phyloP scores from a whole-genome alignment of 2,113 vertebrate genomes.

The Ictalurus furcatus region DNA sequence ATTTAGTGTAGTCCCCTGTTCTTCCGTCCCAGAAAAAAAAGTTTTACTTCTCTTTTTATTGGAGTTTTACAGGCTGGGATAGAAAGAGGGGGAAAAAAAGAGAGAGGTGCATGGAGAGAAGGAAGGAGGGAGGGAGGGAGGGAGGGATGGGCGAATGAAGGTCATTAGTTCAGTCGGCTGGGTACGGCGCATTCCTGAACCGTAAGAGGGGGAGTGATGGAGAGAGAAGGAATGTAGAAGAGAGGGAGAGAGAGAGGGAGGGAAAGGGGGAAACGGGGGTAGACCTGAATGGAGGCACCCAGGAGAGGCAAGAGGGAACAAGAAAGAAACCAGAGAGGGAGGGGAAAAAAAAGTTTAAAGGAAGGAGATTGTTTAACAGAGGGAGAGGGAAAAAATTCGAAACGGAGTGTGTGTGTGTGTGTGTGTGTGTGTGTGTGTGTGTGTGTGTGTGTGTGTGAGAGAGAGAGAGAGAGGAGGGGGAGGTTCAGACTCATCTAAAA shows the following conservation, averaged over 20 bases:
- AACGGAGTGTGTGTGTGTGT: constrained; percentile 61
- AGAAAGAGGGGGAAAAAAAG: neutral
- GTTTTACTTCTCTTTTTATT: constrained; percentile 30
- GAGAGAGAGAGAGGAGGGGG: constrained; percentile 48
- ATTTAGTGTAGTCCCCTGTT: constrained; percentile 32
- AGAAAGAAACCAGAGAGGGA: constrained; percentile 56
- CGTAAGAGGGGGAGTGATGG: constrained; percentile 74
- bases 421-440: constrained; percentile 61
- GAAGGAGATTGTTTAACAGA: constrained; percentile 10
- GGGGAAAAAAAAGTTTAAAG: constrained; percentile 29
- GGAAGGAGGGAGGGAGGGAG: constrained; percentile 31
- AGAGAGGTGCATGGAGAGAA: constrained; percentile 45
- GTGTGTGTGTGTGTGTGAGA: constrained; percentile 58
- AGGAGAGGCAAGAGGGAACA: constrained; percentile 75
- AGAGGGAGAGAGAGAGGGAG: constrained; percentile 61
- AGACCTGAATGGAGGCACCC: constrained; percentile 67
- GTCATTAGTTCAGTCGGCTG: constrained; percentile 82
- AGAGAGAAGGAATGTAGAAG: constrained; percentile 65
- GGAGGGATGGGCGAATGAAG: constrained; percentile 72
- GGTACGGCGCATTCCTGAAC: constrained; percentile 80
- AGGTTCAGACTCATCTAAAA: constrained; percentile 44
- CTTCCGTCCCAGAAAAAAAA: neutral
- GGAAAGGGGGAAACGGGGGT: neutral
- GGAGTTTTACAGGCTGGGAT: constrained; percentile 32
- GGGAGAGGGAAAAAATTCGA: constrained; percentile 54